Conservation (phyloP, 2,797 vertebrate genomes). For the Anableps anableps region DNA sequence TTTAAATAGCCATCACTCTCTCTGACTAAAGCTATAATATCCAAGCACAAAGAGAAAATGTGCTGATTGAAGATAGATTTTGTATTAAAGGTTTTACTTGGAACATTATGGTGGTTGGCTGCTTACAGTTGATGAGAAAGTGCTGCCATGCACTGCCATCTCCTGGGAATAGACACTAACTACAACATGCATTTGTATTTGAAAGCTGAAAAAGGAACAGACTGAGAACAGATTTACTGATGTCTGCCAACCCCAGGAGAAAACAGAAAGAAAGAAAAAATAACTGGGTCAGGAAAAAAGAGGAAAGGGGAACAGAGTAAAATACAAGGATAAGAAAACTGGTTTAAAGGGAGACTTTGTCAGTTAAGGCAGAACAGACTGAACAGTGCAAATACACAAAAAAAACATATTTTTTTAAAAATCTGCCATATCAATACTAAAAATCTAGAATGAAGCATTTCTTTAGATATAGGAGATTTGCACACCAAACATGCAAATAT, state of each 20-base stretch:
- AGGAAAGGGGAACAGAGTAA: conserved; percentile 11
- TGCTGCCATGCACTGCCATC: conserved; percentile 72
- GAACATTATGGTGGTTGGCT: conserved; percentile 6
- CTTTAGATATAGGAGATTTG: not conserved
- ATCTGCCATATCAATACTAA: not conserved
- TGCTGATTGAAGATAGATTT: conserved; percentile 30
- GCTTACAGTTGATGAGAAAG: conserved; percentile 16
- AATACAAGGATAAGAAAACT: conserved; percentile 11
- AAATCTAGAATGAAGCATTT: not conserved
- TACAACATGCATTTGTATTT: conserved; percentile 47
- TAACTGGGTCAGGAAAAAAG: conserved; percentile 45
- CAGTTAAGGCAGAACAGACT: not conserved
- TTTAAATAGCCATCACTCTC: not conserved
- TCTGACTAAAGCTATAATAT: conserved; percentile 32
- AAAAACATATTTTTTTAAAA: too few relatives aligned
- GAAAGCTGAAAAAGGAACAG: conserved; percentile 45
- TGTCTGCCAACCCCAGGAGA: conserved; percentile 51
- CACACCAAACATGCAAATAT: conserved; percentile 3
- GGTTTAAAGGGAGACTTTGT: conserved; percentile 30
- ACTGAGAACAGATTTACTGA: conserved; percentile 53
- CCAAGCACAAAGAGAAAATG: conserved; percentile 5
- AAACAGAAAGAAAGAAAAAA: conserved; percentile 33
- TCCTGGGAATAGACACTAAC: conserved; percentile 57
- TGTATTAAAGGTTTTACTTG: conserved; percentile 21
- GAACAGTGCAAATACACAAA: not conserved